Conservation (phyloP, 1,140 invertebrate species). For the Hyposmocoma kahamanoa region DNA sequence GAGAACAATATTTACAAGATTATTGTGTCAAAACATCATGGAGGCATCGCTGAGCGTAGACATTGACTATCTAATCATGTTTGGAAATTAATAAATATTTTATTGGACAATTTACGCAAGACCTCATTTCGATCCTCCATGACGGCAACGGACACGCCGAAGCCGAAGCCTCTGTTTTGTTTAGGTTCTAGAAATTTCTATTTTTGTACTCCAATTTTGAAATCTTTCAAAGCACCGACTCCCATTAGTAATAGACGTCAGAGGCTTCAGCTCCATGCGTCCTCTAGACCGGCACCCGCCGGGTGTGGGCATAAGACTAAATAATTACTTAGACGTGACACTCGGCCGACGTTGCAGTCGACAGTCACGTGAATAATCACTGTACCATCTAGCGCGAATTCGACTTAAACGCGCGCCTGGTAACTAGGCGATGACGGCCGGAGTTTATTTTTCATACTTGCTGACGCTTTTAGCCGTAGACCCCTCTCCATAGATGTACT, state of each 20-base stretch:
- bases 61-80: too few species aligned
- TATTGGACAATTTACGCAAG: too few species aligned
- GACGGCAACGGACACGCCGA: constrained; percentile 26
- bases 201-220: constrained; percentile 29
- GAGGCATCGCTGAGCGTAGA: constrained; percentile 27
- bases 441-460: background rate
- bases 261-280: constrained; percentile 28
- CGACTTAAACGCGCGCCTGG: background rate
- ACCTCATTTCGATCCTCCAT: constrained; percentile 38
- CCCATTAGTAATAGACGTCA: constrained; percentile 3
- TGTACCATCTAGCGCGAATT: background rate
- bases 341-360: background rate
- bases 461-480: background rate
- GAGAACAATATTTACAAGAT: constrained; percentile 38
- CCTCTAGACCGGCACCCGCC: background rate
- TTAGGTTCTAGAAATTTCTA: constrained; percentile 27
- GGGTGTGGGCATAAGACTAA: constrained; percentile 1
- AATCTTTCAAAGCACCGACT: background rate
- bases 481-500: too few species aligned
- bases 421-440: background rate
- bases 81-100: too few species aligned
- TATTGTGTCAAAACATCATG: constrained; percentile 39
- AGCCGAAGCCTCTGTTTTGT: constrained; percentile 27
- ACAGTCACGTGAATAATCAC: background rate
- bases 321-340: constrained; percentile 2